Evolutionary conservation across 2,113 vertebrate species (phyloP).

Genomic region (Anoplopoma fimbria): DNA sequence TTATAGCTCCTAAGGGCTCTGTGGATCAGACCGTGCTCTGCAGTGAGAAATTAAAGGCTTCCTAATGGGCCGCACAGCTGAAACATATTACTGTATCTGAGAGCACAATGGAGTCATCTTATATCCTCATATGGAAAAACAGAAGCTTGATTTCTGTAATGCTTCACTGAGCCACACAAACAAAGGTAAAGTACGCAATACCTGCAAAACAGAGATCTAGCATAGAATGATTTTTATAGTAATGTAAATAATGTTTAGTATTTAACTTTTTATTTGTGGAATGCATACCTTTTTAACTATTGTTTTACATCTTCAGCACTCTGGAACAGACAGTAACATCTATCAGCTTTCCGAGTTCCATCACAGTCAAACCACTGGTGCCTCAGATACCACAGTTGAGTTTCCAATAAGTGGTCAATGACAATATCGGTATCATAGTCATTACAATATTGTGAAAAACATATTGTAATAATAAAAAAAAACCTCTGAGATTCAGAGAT

Average conservation of each 20-base stretch:
- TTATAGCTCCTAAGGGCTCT: constrained; percentile 79
- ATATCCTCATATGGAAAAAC: constrained; percentile 30
- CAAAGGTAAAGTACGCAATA: not conserved
- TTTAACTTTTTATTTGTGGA: not conserved
- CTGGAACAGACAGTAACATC: not conserved
- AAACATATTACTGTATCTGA: constrained; percentile 71
- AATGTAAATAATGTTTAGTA: not conserved
- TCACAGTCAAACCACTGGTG: not conserved
- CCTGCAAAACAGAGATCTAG: not conserved
- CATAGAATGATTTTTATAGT: not conserved
- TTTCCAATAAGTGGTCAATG: too few species aligned
- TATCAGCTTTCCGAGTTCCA: not conserved
- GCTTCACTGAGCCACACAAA: not conserved
- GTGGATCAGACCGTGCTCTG: constrained; percentile 75
- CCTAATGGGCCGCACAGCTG: constrained; percentile 72
- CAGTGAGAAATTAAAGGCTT: constrained; percentile 78
- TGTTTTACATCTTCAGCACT: not conserved
- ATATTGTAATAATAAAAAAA: not conserved
- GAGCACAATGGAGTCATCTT: constrained; percentile 53
- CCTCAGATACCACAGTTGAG: not conserved
- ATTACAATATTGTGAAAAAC: not conserved
- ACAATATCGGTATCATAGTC: too few species aligned
- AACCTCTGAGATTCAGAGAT: not conserved
- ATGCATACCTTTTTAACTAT: not conserved
- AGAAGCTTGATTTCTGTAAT: constrained; percentile 11